These are phyloP conservation scores for Hydropsyche tenuis DNA, from an alignment of 1,140 invertebrate species.

Conservation along the genomic window DNA sequence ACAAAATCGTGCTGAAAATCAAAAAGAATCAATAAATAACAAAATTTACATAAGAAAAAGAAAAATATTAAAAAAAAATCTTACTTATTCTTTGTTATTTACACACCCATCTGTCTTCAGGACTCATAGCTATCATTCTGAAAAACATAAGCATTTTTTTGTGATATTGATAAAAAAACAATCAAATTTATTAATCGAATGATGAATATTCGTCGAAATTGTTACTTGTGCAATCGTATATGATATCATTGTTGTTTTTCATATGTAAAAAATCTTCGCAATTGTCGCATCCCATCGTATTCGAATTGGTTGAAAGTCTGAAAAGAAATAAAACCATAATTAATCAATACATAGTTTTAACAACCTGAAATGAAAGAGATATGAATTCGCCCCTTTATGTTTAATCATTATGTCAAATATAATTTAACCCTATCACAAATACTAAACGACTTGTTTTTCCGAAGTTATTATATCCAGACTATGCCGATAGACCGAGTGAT, in stretches of 20 bases:
- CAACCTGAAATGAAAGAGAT: too few species aligned
- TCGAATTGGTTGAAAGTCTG: slow-evolving; percentile 96
- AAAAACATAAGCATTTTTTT: slow-evolving; percentile 53
- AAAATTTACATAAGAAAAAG: slow-evolving; percentile 19
- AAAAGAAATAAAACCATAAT: too few species aligned
- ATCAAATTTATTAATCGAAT: slow-evolving; percentile 21
- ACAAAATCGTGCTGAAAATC: slow-evolving; percentile 78
- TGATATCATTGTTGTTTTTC: slow-evolving; percentile 94
- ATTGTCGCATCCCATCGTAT: slow-evolving; percentile 96
- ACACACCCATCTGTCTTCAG: slow-evolving; percentile 96
- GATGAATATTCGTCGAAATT: slow-evolving; percentile 95
- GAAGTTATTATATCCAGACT: too few species aligned
- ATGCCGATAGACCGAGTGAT: too few species aligned
- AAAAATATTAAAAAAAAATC: slow-evolving; percentile 51
- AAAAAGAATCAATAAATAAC: slow-evolving; percentile 38
- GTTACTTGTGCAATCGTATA: slow-evolving; percentile 95
- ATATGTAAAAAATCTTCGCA: slow-evolving; percentile 94
- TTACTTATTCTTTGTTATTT: slow-evolving; percentile 97
- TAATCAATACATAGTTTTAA: too few species aligned
- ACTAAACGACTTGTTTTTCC: too few species aligned
- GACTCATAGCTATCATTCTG: slow-evolving; percentile 93
- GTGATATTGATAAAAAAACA: slow-evolving; percentile 43
- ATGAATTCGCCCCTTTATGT: too few species aligned
- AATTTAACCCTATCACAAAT: too few species aligned
- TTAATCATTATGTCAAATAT: too few species aligned